These are phyloP conservation scores for Melanostoma scalare DNA, from an alignment of 2,888 invertebrate genomes.

Conservation along the genomic window DNA sequence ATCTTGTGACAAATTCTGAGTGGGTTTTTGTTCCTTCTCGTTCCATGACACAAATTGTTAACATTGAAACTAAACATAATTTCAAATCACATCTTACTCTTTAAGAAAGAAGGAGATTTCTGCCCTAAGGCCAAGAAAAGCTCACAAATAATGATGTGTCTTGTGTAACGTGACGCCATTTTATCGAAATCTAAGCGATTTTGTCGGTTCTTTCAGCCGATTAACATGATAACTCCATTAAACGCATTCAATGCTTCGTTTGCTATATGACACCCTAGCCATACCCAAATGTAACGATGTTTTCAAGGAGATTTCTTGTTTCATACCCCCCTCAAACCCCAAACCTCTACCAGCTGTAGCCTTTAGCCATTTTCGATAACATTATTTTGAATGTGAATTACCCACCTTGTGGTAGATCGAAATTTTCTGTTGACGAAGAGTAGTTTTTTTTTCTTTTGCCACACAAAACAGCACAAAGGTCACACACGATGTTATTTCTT, in stretches of 20 bases:
- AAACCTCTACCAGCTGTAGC: not conserved
- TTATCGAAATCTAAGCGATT: slow-evolving; percentile 32
- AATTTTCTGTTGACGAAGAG: slow-evolving; percentile 50
- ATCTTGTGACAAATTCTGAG: not conserved
- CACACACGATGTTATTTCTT: not conserved
- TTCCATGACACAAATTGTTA: not conserved
- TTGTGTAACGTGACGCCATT: slow-evolving; percentile 26
- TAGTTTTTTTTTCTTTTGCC: slow-evolving; percentile 37
- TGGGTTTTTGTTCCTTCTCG: not conserved
- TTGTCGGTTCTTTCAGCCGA: slow-evolving; percentile 37
- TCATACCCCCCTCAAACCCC: not conserved
- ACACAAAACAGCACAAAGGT: not conserved
- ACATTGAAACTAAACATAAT: not conserved
- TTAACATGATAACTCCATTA: slow-evolving; percentile 69
- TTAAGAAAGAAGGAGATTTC: not conserved
- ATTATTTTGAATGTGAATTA: slow-evolving; percentile 68
- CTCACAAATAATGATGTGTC: slow-evolving; percentile 1
- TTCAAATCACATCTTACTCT: not conserved
- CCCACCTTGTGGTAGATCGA: slow-evolving; percentile 55
- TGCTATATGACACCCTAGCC: slow-evolving; percentile 17
- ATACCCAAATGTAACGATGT: not conserved
- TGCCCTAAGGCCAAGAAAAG: not conserved
- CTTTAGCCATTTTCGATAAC: slow-evolving; percentile 51
- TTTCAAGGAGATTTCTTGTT: not conserved
- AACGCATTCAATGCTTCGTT: slow-evolving; percentile 13